Percentiles rank a stretch among this genome's conserved stretches.
These are phyloP conservation scores for Sebastes nivosus DNA, from an alignment of 2,797 vertebrate species.

Conservation along the genomic window DNA sequence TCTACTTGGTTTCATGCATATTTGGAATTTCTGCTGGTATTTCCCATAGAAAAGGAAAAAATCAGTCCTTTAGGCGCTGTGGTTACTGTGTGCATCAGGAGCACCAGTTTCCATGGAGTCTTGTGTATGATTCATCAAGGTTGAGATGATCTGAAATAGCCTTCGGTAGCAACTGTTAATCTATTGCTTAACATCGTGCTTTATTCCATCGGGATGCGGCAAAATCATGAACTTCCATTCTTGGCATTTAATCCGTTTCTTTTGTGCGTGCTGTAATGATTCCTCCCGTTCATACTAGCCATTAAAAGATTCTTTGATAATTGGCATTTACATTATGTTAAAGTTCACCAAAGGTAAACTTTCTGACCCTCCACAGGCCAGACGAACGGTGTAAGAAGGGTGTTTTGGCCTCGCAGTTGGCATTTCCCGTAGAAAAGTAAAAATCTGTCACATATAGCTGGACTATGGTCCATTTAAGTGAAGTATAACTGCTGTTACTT, in stretches of 20 bases:
- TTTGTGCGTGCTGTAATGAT: not conserved
- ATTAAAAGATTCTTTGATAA: too few species aligned
- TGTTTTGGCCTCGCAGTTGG: not conserved
- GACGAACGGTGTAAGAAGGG: too few species aligned
- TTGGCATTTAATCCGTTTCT: not conserved
- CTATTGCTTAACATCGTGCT: not conserved
- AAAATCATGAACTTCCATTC: not conserved
- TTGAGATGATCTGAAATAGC: conserved; percentile 30
- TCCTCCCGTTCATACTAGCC: too few species aligned
- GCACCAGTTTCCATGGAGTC: conserved; percentile 56
- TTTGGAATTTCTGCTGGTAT: not conserved
- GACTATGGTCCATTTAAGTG: not conserved
- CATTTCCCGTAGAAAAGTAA: not conserved
- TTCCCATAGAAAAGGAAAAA: not conserved
- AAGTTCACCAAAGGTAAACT: too few species aligned
- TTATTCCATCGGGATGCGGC: not conserved
- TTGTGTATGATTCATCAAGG: conserved; percentile 39
- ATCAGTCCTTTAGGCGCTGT: not conserved
- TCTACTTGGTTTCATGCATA: not conserved
- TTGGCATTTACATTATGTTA: too few species aligned
- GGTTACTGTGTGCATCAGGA: not conserved
- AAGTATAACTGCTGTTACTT: not conserved
- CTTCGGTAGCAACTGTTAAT: not conserved
- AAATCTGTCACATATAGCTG: not conserved
- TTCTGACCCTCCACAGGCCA: fast-evolving